phyloP scores from a whole-genome alignment of 92 coral and sea anemone species.

The Anthopleura xanthogrammica region DNA sequence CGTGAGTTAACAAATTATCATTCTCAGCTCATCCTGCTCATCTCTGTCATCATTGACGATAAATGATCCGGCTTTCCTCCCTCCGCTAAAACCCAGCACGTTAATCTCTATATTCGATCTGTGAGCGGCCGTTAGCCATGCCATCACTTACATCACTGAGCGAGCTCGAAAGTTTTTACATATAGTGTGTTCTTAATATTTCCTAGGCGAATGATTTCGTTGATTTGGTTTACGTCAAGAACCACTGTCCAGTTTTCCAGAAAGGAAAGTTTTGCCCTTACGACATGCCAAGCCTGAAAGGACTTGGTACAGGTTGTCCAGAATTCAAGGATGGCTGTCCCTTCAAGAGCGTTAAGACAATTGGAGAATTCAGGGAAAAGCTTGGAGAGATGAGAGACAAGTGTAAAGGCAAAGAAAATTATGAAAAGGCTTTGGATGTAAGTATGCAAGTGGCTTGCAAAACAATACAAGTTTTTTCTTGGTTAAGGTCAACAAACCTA shows the following conservation, averaged over 20 bases:
- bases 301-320: conserved; percentile 27
- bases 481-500: not conserved
- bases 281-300: conserved; percentile 26
- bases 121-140: no score
- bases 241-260: conserved; percentile 32
- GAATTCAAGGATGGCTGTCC: conserved; percentile 37
- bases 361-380: conserved; percentile 33
- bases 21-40: not conserved
- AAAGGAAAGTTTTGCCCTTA: conserved; percentile 38
- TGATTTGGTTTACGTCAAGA: conserved; percentile 19
- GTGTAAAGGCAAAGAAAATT: conserved; percentile 15
- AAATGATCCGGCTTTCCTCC: no score
- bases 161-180: no score
- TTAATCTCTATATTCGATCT: no score
- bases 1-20: not conserved
- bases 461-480: not conserved
- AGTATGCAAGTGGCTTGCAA: not conserved
- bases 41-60: no score
- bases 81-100: no score
- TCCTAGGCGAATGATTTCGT: conserved; percentile 5
- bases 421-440: conserved; percentile 24
- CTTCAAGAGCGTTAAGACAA: conserved; percentile 30
- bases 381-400: conserved; percentile 35
- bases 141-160: no score
- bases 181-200: not conserved